A percentile compares a stretch with the other conserved stretches of the same genome.
These are phyloP conservation scores for Lepetodrilus schrolli DNA, from an alignment of 2,888 invertebrate species.

Conservation along the genomic window DNA sequence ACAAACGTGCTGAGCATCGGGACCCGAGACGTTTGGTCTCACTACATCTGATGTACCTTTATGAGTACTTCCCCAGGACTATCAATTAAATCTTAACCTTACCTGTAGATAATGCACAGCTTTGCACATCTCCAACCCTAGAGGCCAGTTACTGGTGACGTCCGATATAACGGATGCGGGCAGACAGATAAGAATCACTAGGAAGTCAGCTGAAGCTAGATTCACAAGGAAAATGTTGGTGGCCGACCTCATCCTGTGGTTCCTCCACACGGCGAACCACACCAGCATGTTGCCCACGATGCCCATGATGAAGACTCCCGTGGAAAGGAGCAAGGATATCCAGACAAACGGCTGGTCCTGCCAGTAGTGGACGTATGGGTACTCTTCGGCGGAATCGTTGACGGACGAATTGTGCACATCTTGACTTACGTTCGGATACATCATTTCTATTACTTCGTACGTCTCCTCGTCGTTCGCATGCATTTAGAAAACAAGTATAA, in stretches of 20 bases:
- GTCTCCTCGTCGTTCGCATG: no score
- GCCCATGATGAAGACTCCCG: constrained; percentile 86
- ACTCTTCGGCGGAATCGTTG: neutral
- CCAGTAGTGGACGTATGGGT: neutral
- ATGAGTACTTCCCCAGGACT: neutral
- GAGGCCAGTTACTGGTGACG: constrained; percentile 94
- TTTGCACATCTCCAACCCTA: constrained; percentile 89
- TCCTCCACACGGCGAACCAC: constrained; percentile 90
- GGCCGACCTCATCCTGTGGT: constrained; percentile 91
- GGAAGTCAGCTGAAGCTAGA: constrained; percentile 87
- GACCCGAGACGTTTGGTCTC: no score
- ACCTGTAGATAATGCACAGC: constrained; percentile 94
- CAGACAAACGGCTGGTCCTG: constrained; percentile 77
- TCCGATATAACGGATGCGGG: constrained; percentile 93
- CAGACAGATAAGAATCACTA: constrained; percentile 90
- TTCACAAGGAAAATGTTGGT: constrained; percentile 96
- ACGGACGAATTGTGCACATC: neutral
- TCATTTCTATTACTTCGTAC: constrained; percentile 11
- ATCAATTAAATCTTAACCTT: no score
- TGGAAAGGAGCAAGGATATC: constrained; percentile 85
- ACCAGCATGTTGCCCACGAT: constrained; percentile 91
- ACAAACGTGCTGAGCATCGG: no score
- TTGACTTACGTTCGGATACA: neutral
- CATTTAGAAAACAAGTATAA: no score
- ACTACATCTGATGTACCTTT: no score